phyloP scores from a whole-genome alignment of 2,888 invertebrate species.

The Rhyacophila evoluta region DNA sequence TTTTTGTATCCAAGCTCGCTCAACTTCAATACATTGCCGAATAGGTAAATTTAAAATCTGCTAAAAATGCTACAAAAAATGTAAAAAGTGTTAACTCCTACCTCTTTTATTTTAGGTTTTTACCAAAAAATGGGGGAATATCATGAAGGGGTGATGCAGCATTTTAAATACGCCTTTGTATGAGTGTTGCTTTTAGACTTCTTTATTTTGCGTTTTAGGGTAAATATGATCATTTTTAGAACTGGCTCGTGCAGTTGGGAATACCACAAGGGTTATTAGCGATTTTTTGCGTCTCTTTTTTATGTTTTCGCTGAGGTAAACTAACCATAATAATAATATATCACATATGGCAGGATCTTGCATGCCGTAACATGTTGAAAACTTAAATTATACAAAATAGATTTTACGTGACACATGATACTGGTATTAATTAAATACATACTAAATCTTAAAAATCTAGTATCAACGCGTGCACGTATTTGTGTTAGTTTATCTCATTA shows the following conservation, averaged over 20 bases:
- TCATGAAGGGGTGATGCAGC: slow-evolving; percentile 38
- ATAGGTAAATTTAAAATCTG: slow-evolving; percentile 33
- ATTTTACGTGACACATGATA: not conserved
- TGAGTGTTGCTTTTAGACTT: slow-evolving; percentile 35
- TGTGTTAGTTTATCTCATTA: too few relatives aligned
- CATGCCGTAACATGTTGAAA: not conserved
- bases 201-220: slow-evolving; percentile 51
- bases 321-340: slow-evolving; percentile 29
- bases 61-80: slow-evolving; percentile 35
- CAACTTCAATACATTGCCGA: not conserved
- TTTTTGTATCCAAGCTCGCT: not conserved
- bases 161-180: slow-evolving; percentile 30
- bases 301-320: not conserved
- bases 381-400: not conserved
- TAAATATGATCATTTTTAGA: slow-evolving; percentile 49
- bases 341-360: slow-evolving; percentile 31
- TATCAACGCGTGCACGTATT: too few relatives aligned
- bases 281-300: slow-evolving; percentile 41
- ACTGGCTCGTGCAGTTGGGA: slow-evolving; percentile 48
- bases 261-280: slow-evolving; percentile 46
- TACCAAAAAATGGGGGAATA: slow-evolving; percentile 45
- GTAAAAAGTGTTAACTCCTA: slow-evolving; percentile 48
- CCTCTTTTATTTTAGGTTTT: slow-evolving; percentile 47
- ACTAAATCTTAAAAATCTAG: too few relatives aligned
- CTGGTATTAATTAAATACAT: too few relatives aligned